phyloP scores from a whole-genome alignment of 2,888 invertebrate species.

The Buathra laborator region DNA sequence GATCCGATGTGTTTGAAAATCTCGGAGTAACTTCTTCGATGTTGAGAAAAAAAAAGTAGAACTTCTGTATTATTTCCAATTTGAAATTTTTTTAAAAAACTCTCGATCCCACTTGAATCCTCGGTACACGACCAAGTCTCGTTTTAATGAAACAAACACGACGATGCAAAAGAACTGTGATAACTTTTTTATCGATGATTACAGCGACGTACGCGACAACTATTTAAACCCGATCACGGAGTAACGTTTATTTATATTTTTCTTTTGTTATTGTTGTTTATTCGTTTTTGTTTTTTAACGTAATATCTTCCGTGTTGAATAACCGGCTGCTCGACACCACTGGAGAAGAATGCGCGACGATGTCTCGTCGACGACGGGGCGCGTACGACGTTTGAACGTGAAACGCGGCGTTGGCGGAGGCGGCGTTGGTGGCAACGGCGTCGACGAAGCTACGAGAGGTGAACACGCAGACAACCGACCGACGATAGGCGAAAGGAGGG shows the following conservation, averaged over 20 bases:
- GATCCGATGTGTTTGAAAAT: background rate
- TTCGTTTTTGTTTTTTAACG: background rate
- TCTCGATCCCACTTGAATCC: conserved; percentile 8
- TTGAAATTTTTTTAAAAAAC: background rate
- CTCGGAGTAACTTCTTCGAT: background rate
- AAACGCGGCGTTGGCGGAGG: conserved; percentile 46
- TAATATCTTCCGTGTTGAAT: conserved; percentile 24
- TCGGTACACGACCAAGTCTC: conserved; percentile 11
- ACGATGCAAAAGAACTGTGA: conserved; percentile 2
- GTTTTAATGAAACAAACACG: conserved; percentile 5
- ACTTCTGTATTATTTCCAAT: background rate
- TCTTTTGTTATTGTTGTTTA: background rate
- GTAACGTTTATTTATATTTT: background rate
- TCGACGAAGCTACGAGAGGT: conserved; percentile 66
- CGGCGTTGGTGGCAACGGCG: conserved; percentile 69
- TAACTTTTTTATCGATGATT: conserved; percentile 15
- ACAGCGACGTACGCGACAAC: conserved; percentile 39
- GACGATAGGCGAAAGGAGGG: conserved; percentile 82
- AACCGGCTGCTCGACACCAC: conserved; percentile 69
- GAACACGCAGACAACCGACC: conserved; percentile 68
- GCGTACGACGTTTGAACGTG: conserved; percentile 72
- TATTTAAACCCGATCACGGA: conserved; percentile 13
- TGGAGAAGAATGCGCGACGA: conserved; percentile 75
- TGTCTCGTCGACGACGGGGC: conserved; percentile 75
- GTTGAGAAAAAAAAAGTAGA: background rate